phyloP scores from a whole-genome alignment of 2,113 vertebrate genomes.

The Aldabrachelys gigantea region DNA sequence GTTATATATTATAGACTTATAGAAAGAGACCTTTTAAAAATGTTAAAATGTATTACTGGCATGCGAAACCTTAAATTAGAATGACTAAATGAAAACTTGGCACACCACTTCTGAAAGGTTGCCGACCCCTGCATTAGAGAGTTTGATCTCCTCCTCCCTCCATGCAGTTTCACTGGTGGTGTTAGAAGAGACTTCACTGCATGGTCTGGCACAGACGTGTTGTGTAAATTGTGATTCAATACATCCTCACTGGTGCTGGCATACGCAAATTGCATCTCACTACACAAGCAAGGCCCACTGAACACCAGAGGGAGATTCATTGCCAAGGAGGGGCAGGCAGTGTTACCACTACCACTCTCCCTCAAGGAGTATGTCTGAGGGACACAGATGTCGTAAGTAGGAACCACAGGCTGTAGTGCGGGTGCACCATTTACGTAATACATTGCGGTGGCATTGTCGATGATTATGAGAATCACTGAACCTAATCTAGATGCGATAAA shows the following conservation, averaged over 20 bases:
- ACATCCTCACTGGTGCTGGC: not conserved
- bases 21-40: too few species aligned
- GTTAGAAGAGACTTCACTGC: not conserved
- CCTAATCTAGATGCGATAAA: too few species aligned
- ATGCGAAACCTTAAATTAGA: too few species aligned
- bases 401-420: too few species aligned
- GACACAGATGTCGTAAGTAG: not conserved
- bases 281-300: not conserved
- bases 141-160: not conserved
- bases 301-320: not conserved
- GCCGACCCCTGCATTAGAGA: fast-evolving
- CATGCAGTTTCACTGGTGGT: not conserved
- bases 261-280: fast-evolving
- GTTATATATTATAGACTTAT: too few species aligned
- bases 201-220: not conserved
- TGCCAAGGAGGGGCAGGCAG: not conserved
- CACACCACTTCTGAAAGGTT: too few species aligned
- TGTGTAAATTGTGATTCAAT: not conserved
- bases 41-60: too few species aligned
- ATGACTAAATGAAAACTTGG: too few species aligned
- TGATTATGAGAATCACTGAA: too few species aligned
- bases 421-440: not conserved
- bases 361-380: not conserved
- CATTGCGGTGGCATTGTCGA: too few species aligned
- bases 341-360: not conserved